Conservation (phyloP, 2,888 invertebrate genomes). For the Tipula lateralis region DNA sequence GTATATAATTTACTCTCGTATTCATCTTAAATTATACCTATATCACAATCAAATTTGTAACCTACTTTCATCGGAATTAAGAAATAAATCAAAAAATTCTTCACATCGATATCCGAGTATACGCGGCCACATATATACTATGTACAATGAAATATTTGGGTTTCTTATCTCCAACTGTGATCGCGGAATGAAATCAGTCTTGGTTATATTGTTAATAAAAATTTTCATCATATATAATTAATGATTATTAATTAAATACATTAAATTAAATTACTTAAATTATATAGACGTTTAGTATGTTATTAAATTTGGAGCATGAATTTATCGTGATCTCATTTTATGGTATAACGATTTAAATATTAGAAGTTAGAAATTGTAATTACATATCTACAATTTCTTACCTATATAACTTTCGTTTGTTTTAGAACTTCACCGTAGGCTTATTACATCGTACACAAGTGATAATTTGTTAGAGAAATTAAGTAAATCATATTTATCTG, state of each 20-base stretch:
- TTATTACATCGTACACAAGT: too few relatives aligned
- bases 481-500: too few relatives aligned
- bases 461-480: too few relatives aligned
- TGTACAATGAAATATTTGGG: neutral
- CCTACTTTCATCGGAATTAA: conserved; percentile 19
- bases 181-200: neutral
- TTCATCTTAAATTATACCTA: neutral
- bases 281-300: neutral
- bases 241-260: neutral
- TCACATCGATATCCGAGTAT: neutral
- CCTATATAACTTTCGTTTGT: neutral
- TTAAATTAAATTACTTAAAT: neutral
- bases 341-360: neutral
- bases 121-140: neutral
- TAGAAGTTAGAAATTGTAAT: neutral
- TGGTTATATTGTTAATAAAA: neutral
- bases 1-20: neutral
- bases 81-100: neutral
- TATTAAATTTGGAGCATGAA: neutral
- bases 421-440: too few relatives aligned
- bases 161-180: conserved; percentile 5
- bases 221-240: neutral
- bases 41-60: neutral
- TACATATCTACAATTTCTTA: neutral
- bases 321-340: neutral